Evolutionary conservation across 2,113 vertebrate genomes (phyloP), one percentile per base, ranked within the genome.

Genomic region (Fregetta grallaria): DNA sequence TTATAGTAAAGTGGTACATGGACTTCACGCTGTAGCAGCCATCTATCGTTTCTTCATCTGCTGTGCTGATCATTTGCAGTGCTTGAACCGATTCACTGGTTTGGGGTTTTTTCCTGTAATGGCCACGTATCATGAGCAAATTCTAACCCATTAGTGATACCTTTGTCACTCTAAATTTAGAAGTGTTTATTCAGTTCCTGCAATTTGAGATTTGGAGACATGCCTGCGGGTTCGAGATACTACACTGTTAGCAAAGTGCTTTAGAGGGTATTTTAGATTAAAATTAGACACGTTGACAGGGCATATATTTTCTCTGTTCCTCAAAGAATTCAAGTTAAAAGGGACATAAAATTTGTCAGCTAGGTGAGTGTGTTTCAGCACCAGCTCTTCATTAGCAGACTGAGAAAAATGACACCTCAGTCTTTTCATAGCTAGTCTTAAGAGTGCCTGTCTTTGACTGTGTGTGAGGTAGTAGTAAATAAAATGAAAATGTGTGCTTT

Each of bases 251-350:
- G 86, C 38, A 81, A 92, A 90, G 63, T 77, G 67, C 42, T 91
- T 96, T 23, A 44, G 79, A 94, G 75, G 75, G 50, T 59, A 83
- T 93, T 94, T 92, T 65, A 91, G 92, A 90, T 88, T 80, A 92
- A 94, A 88, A 52, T 93, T 63, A 71, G 72, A 71, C 65, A 23
- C 40, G 55, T 80, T 86, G 75, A 59, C 63, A 92, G 71, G 88
- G 50, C 27, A 25, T 16, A 0, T 62, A 62, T 81, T 23, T 42
- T 74, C 62, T 76, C 13, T 5, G 23, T 52, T 86, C 82, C 73
- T 95, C 76, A 86, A 94, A 90, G 92, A 77, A 61, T 77, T 78
- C 19, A 25, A 93, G 55, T 88, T 96, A 75, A 91, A 96, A 93
- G 84, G 25, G 44, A 78, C 11, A 55, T 86, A 61, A 80, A 20